Conservation (phyloP, 2,888 invertebrate species). For the Nomada ruficornis region DNA sequence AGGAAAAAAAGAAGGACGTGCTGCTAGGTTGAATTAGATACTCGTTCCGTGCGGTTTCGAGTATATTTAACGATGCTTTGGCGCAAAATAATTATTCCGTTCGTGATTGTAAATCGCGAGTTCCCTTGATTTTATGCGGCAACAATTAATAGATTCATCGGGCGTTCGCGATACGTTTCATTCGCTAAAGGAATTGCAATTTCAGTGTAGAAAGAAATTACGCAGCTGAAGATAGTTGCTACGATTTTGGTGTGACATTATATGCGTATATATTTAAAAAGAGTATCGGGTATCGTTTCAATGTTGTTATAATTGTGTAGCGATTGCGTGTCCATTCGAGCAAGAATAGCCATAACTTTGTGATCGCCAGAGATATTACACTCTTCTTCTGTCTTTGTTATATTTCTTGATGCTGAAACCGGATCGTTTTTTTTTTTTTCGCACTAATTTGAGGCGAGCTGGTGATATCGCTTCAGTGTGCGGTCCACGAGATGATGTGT, state of each 20-base stretch:
- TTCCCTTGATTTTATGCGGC: conserved; percentile 14
- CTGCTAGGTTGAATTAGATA: not conserved
- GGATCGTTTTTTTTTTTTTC: conserved; percentile 40
- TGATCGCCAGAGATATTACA: conserved; percentile 2
- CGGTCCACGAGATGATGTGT: conserved; percentile 57
- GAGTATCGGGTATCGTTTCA: conserved; percentile 32
- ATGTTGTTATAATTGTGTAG: conserved; percentile 33
- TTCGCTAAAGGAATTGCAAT: conserved; percentile 36
- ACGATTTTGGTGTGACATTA: conserved; percentile 27
- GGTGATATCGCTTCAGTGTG: conserved; percentile 56
- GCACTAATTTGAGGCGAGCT: conserved; percentile 50
- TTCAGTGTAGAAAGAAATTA: not conserved
- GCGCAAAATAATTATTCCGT: not conserved
- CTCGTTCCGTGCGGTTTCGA: conserved; percentile 29
- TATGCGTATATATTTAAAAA: conserved; percentile 5
- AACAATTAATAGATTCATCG: not conserved
- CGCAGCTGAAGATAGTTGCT: not conserved
- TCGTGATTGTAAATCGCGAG: conserved; percentile 1
- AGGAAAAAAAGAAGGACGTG: not conserved
- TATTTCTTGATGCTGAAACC: conserved; percentile 43
- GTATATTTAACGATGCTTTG: conserved; percentile 13
- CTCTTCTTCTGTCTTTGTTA: conserved; percentile 29
- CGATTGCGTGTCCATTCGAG: conserved; percentile 30
- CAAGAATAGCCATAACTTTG: conserved; percentile 11
- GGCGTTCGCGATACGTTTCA: conserved; percentile 3